phyloP scores from a whole-genome alignment of 2,888 invertebrate species.

The Drosophila multiciliata region DNA sequence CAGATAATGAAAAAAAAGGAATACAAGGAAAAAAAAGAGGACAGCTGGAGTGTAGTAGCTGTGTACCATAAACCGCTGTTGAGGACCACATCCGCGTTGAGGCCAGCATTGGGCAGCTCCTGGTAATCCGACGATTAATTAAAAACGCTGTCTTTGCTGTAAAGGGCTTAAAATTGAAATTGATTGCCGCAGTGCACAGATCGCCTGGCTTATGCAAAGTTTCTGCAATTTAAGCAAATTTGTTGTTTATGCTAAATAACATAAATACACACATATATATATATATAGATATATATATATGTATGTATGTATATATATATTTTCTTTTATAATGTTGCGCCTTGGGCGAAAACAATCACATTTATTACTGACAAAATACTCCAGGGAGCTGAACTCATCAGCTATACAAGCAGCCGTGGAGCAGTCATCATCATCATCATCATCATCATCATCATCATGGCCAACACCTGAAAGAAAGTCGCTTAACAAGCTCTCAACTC shows the following conservation, averaged over 20 bases:
- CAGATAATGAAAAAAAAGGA: constrained; percentile 63
- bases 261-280: constrained; percentile 52
- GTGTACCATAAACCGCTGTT: constrained; percentile 62
- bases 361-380: constrained; percentile 66
- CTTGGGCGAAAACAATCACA: constrained; percentile 72
- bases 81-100: constrained; percentile 24
- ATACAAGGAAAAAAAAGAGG: constrained; percentile 52
- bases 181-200: constrained; percentile 64
- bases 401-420: constrained; percentile 4
- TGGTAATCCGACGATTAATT: constrained; percentile 83
- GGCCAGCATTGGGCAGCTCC: constrained; percentile 43
- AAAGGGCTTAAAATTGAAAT: constrained; percentile 80
- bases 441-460: constrained; percentile 21
- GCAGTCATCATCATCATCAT: constrained; percentile 5
- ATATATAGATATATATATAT: constrained; percentile 38
- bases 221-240: constrained; percentile 65
- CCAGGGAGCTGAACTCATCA: constrained; percentile 69
- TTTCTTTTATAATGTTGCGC: constrained; percentile 44
- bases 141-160: constrained; percentile 82
- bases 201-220: constrained; percentile 65
- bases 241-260: constrained; percentile 63
- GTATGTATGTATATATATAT: constrained; percentile 37
- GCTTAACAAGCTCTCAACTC: constrained; percentile 70
- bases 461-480: constrained; percentile 65
- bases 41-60: constrained; percentile 55